phyloP scores from a whole-genome alignment of 30 jellyfish, hydroid and myxozoan species.

The Chironex yamaguchii region DNA sequence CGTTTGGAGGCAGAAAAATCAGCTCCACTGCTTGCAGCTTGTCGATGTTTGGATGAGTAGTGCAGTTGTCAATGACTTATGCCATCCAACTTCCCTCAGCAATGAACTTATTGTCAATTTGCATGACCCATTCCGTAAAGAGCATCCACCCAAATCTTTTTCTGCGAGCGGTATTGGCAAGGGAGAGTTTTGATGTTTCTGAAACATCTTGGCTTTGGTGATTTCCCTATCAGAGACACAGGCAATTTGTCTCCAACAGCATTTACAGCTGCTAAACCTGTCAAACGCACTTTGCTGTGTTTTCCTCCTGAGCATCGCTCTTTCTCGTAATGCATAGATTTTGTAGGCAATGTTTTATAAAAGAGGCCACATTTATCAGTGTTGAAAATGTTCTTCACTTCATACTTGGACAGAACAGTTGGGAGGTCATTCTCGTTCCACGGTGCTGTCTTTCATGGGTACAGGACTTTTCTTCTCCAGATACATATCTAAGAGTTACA shows the following conservation, averaged over 20 bases:
- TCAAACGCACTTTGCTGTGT: constrained; percentile 30
- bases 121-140: constrained; percentile 51
- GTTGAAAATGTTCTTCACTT: too few relatives aligned
- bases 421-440: neutral
- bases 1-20: constrained; percentile 47
- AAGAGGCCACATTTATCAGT: too few relatives aligned
- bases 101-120: constrained; percentile 1
- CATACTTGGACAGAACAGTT: neutral
- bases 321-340: too few relatives aligned
- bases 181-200: constrained; percentile 25
- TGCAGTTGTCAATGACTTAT: constrained; percentile 43
- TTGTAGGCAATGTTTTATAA: too few relatives aligned
- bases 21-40: constrained; percentile 16
- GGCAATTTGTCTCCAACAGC: constrained; percentile 23
- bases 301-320: constrained; percentile 13
- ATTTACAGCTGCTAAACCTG: constrained; percentile 38
- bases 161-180: constrained; percentile 50
- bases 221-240: too few relatives aligned
- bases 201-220: constrained; percentile 35
- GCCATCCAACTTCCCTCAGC: constrained; percentile 11
- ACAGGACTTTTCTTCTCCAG: too few relatives aligned
- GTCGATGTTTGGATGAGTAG: constrained; percentile 61
- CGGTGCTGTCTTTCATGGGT: too few relatives aligned
- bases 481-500: too few relatives aligned
- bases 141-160: constrained; percentile 52